Evolutionary conservation across 2,113 vertebrate species (phyloP).

Genomic region (Cathartes aura): DNA sequence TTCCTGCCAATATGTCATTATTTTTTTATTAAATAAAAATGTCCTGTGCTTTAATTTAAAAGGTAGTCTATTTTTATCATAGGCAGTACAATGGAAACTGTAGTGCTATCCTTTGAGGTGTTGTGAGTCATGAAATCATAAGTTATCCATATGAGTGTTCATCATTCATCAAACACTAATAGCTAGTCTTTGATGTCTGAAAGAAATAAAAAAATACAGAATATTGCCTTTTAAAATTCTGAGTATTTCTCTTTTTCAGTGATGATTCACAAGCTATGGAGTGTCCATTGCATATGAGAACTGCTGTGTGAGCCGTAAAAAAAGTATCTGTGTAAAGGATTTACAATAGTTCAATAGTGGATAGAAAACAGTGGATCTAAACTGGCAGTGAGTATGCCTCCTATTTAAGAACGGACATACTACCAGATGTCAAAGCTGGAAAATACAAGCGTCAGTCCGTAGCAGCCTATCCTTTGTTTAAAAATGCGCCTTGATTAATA

Average conservation of each 20-base stretch:
- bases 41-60: background rate
- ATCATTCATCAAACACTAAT: background rate
- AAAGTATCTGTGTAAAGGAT: background rate
- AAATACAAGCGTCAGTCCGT: background rate
- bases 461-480: background rate
- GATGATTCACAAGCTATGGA: background rate
- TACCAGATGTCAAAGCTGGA: background rate
- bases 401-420: background rate
- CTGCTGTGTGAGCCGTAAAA: background rate
- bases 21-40: background rate
- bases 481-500: background rate
- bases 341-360: background rate
- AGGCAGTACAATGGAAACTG: background rate
- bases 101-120: background rate
- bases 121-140: background rate
- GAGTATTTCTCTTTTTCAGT: background rate
- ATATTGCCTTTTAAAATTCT: background rate
- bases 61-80: background rate
- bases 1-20: background rate
- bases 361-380: background rate
- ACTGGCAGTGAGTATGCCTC: background rate
- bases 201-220: background rate
- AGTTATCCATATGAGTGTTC: background rate
- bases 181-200: background rate
- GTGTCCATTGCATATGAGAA: background rate